These are phyloP conservation scores for Mormyrus hasselquistii DNA, from an alignment of 2,797 vertebrate genomes.

Conservation along the genomic window DNA sequence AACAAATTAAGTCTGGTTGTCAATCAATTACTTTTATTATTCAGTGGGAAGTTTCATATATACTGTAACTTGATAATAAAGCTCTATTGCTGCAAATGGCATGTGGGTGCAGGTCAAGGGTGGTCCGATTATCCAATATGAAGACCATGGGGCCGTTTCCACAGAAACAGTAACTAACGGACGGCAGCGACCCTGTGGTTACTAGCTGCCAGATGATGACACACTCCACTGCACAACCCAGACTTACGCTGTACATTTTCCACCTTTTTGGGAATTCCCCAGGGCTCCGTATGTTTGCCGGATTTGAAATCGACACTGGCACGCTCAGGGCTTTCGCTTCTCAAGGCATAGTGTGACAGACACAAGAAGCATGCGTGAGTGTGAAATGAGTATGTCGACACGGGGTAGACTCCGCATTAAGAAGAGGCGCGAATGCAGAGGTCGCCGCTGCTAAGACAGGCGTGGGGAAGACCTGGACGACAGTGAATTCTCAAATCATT, in stretches of 20 bases:
- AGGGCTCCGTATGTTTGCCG: no score
- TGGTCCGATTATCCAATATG: not conserved
- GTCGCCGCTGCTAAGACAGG: not conserved
- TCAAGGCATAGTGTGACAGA: not conserved
- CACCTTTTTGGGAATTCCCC: not conserved
- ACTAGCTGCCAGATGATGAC: not conserved
- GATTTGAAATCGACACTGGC: not conserved
- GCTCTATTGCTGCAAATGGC: not conserved
- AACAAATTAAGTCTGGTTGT: constrained; percentile 8
- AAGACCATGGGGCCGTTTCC: not conserved
- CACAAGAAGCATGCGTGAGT: not conserved
- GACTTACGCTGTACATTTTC: not conserved
- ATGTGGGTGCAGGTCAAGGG: not conserved
- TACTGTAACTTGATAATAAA: not conserved
- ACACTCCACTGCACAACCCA: not conserved
- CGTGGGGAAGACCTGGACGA: not conserved
- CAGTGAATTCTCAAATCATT: not conserved
- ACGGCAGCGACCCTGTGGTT: not conserved
- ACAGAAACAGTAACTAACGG: not conserved
- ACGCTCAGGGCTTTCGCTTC: not conserved
- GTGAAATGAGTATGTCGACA: not conserved
- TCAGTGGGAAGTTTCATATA: not conserved
- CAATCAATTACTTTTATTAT: constrained; percentile 10
- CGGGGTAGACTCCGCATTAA: not conserved
- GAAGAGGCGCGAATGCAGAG: not conserved